Base-by-base conservation (phyloP, 2,888 invertebrate genomes). In the Platycnemis pennipes region DNA sequence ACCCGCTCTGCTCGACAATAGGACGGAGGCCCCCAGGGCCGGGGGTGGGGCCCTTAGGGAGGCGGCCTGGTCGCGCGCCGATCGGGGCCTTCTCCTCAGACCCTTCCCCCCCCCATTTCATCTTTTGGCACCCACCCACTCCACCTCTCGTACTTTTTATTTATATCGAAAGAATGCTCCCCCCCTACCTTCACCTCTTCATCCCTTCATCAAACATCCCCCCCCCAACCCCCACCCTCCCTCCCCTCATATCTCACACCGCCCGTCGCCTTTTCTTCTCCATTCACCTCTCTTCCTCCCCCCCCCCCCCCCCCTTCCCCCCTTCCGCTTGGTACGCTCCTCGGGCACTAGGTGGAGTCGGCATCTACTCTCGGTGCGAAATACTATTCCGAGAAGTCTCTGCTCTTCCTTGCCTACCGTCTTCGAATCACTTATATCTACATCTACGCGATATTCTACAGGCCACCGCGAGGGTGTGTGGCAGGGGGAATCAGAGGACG, bases 1-100 rank as follows among this genome's bases (percentile, higher is more conserved):
- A 56, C 89, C 89, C 89, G 16, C 42, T 53, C 56, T 56, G 89
- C 63, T 42, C 89, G 56, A 89, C 89, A 89, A 89, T 89, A 22
- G 89, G 37, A 37, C 53, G 31, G 56, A 37, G 56, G 42, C 89
- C 42, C 49, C n/a, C n/a, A 49, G 89, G 56, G 53, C 37, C 89
- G 53, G 49, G 88, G 46, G 45, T n/a, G 16, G 88, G n/a, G 16
- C 26, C 49, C 8, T 45, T 7, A 13, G 19, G 2, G 22, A 45
- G 46, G 19, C 3, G 63, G 63, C n/a, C 8, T n/a, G 63, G 63
- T 63, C 63, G 63, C 63, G 63, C 63, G 63, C 63, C 63, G 63
- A 63, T 63, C 63, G n/a, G 26, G 63, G 63, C 26, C 26, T 8
- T 26, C 8, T 7, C 7, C 26, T 8, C 22, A 7, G 7, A 22